A percentile compares a stretch with the other conserved stretches of the same genome.
phyloP scores from a whole-genome alignment of 2,888 invertebrate genomes.

The Lasioglossum oenotherae region DNA sequence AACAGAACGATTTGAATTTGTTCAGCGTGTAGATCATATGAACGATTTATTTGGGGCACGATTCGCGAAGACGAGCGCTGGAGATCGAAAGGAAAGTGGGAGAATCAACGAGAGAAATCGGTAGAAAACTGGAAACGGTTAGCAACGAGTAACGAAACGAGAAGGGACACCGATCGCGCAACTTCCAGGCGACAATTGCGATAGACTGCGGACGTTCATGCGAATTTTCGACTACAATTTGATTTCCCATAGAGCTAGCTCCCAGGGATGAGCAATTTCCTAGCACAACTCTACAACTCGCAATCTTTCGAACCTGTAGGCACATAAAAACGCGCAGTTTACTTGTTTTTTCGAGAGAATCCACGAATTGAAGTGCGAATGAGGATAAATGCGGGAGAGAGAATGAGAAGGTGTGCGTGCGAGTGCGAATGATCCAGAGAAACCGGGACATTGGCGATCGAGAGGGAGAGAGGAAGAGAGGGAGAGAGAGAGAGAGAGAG shows the following conservation, averaged over 20 bases:
- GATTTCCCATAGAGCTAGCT: neutral
- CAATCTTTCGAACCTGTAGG: neutral
- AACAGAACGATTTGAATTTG: neutral
- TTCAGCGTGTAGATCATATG: neutral
- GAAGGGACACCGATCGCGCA: neutral
- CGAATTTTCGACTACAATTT: neutral
- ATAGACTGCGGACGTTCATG: neutral
- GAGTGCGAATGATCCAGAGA: neutral
- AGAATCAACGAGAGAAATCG: neutral
- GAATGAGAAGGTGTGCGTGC: neutral
- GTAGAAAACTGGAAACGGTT: neutral
- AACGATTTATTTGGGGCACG: neutral
- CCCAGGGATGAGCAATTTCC: too few relatives aligned
- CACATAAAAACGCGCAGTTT: neutral
- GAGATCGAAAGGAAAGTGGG: neutral
- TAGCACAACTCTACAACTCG: neutral
- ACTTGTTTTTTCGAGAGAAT: neutral
- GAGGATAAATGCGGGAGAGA: too few relatives aligned
- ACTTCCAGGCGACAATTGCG: neutral
- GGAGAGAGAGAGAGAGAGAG: slow-evolving; percentile 7
- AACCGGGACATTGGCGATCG: slow-evolving; percentile 18
- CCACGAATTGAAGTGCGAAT: neutral
- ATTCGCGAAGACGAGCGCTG: slow-evolving; percentile 15
- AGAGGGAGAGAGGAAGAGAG: neutral
- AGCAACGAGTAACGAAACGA: neutral